Percentiles rank a stretch among this genome's conserved stretches.
phyloP scores from a whole-genome alignment of 2,888 invertebrate genomes.

The Eristalis intricaria region DNA sequence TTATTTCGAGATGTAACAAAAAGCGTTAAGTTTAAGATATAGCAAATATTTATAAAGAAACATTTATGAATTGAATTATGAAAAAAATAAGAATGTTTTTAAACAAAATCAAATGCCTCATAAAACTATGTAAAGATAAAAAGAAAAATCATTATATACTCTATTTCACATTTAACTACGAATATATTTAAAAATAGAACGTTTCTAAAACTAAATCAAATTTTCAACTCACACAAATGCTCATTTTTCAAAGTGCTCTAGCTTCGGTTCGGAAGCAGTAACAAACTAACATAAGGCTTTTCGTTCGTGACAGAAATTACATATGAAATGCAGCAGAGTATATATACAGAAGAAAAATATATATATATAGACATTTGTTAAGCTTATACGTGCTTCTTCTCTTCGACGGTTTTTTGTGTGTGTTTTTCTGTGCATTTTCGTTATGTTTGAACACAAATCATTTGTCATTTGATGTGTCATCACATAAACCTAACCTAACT shows the following conservation, averaged over 20 bases:
- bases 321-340: background rate
- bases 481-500: background rate
- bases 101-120: constrained; percentile 36
- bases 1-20: background rate
- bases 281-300: background rate
- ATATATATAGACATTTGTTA: background rate
- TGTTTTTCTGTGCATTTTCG: background rate
- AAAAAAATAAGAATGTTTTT: constrained; percentile 9
- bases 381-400: background rate
- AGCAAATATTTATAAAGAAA: constrained; percentile 38
- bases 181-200: constrained; percentile 46
- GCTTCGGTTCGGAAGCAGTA: background rate
- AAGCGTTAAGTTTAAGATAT: constrained; percentile 33
- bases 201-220: constrained; percentile 36
- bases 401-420: background rate
- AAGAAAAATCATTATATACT: constrained; percentile 28
- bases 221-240: constrained; percentile 33
- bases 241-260: constrained; percentile 35
- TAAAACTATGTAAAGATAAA: background rate
- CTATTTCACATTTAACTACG: constrained; percentile 55
- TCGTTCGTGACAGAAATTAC: background rate
- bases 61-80: constrained; percentile 37
- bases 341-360: background rate
- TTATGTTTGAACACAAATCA: background rate
- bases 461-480: constrained; percentile 12